Evolutionary conservation across 2,888 invertebrate genomes (phyloP).

Genomic region (Pyrgus malvae): DNA sequence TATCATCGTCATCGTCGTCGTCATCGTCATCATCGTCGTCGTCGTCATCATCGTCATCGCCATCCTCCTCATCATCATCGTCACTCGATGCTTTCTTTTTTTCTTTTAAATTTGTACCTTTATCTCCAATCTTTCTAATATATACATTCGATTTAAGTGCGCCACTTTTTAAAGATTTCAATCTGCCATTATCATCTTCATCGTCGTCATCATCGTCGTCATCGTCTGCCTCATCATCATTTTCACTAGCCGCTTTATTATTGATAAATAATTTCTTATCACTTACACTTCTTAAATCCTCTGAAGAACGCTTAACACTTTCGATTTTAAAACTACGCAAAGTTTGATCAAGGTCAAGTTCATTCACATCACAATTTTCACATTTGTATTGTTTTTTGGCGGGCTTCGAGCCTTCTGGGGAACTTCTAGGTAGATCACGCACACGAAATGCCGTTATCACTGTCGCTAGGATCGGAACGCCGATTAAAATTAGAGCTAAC

Average conservation of each 20-base stretch:
- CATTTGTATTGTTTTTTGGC: constrained; percentile 58
- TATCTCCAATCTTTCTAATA: constrained; percentile 16
- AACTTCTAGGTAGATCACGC: constrained; percentile 67
- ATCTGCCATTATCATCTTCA: constrained; percentile 45
- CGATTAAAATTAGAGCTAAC: constrained; percentile 74
- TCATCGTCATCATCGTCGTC: constrained; percentile 30
- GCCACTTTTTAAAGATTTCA: constrained; percentile 3
- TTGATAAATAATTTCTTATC: constrained; percentile 53
- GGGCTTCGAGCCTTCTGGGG: constrained; percentile 46
- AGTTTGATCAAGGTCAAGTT: constrained; percentile 54
- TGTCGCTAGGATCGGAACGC: constrained; percentile 71
- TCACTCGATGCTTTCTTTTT: constrained; percentile 29
- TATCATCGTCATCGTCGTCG: constrained; percentile 32
- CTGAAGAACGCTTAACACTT: constrained; percentile 57
- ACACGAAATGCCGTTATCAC: constrained; percentile 80
- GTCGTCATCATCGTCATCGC: constrained; percentile 33
- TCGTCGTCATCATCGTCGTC: constrained; percentile 45
- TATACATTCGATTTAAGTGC: constrained; percentile 11
- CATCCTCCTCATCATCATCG: constrained; percentile 40
- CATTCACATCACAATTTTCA: constrained; percentile 69
- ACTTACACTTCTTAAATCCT: constrained; percentile 51
- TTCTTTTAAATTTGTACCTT: constrained; percentile 12
- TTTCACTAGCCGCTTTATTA: constrained; percentile 47
- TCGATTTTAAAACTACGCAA: constrained; percentile 62
- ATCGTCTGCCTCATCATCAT: constrained; percentile 48